These are phyloP conservation scores for Heliconius ismenius DNA, from an alignment of 2,888 invertebrate species.

Conservation along the genomic window DNA sequence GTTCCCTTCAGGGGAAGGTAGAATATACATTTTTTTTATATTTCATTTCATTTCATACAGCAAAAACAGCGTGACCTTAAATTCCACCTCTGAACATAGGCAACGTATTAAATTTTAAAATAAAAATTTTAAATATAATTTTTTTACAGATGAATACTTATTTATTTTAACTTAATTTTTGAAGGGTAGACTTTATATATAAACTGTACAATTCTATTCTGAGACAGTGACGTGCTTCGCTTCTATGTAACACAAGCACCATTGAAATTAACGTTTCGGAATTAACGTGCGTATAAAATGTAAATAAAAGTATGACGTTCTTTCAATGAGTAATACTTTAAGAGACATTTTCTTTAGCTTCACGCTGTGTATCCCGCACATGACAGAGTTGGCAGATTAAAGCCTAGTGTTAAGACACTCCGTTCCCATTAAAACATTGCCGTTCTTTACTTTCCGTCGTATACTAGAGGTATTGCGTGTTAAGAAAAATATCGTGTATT, in stretches of 20 bases:
- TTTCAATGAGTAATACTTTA: background rate
- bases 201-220: background rate
- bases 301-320: background rate
- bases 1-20: too few relatives aligned
- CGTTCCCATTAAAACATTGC: background rate
- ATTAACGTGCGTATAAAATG: slow-evolving; percentile 8
- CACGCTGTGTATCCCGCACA: background rate
- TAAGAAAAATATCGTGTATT: too few relatives aligned
- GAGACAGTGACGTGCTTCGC: background rate
- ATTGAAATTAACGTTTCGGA: slow-evolving; percentile 3
- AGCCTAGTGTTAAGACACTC: background rate
- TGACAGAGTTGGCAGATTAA: background rate
- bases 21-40: too few relatives aligned
- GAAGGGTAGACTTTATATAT: background rate
- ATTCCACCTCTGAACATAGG: too few relatives aligned
- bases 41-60: too few relatives aligned
- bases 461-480: too few relatives aligned
- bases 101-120: too few relatives aligned
- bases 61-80: too few relatives aligned
- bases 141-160: too few relatives aligned
- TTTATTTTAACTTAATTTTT: background rate
- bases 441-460: too few relatives aligned
- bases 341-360: background rate
- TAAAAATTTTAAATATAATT: too few relatives aligned
- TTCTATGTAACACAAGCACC: background rate